A percentile compares a stretch with the other conserved stretches of the same genome.
Conservation (phyloP, 2,888 invertebrate genomes). For the Philopedon plagiatum region DNA sequence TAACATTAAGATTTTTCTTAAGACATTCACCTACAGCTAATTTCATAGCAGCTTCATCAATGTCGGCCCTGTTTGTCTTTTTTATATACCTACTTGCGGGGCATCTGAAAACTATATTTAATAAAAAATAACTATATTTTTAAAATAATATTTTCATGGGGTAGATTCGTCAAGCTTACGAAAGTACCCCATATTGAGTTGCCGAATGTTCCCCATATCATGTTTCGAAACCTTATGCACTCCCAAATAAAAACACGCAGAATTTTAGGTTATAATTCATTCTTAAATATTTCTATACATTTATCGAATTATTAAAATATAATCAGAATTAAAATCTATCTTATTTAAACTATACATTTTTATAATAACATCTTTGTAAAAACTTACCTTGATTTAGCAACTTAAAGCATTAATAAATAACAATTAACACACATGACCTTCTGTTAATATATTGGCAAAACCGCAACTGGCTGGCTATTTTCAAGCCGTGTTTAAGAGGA, state of each 20-base stretch:
- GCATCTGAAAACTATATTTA: slow-evolving; percentile 35
- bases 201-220: too few species aligned
- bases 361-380: not conserved
- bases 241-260: not conserved
- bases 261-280: not conserved
- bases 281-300: not conserved
- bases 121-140: too few species aligned
- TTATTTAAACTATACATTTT: not conserved
- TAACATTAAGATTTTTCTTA: slow-evolving; percentile 11
- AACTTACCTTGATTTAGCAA: not conserved
- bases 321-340: not conserved
- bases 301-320: not conserved
- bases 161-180: too few species aligned
- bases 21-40: slow-evolving; percentile 15
- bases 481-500: not conserved
- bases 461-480: not conserved
- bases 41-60: slow-evolving; percentile 23
- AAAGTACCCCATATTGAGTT: too few species aligned
- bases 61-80: slow-evolving; percentile 27
- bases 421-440: not conserved
- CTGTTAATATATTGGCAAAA: not conserved
- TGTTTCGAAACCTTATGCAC: too few species aligned
- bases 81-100: slow-evolving; percentile 22
- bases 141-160: too few species aligned
- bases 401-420: not conserved